These are phyloP conservation scores for Nicator chloris DNA, from an alignment of 2,113 vertebrate species.

Conservation along the genomic window DNA sequence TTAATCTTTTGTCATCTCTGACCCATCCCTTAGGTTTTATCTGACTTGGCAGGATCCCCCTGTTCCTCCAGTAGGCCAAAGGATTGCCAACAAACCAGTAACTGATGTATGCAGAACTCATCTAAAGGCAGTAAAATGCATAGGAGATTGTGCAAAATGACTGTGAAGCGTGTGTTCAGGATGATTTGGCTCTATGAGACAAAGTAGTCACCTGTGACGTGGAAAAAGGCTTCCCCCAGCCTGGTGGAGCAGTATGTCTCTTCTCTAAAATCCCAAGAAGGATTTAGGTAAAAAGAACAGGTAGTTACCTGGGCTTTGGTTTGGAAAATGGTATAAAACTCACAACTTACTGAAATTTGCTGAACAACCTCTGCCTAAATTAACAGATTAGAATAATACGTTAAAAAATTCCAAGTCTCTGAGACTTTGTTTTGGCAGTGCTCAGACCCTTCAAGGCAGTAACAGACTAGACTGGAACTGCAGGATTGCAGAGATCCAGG, in stretches of 20 bases:
- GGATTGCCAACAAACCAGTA: neutral
- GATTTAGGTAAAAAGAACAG: neutral
- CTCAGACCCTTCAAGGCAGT: neutral
- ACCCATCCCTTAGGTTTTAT: neutral
- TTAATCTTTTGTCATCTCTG: neutral
- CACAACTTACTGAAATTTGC: neutral
- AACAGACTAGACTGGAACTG: neutral
- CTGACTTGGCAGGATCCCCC: neutral
- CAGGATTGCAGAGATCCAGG: neutral
- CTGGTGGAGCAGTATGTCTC: neutral
- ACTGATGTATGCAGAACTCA: neutral
- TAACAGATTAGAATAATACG: neutral
- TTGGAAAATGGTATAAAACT: neutral
- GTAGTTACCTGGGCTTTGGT: neutral
- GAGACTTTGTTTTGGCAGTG: neutral
- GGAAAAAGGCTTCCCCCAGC: neutral
- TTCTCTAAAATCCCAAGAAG: neutral
- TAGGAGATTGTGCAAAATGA: neutral
- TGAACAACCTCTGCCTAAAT: neutral
- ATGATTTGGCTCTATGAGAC: neutral
- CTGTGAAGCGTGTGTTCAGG: fast-evolving
- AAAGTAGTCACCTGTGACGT: neutral
- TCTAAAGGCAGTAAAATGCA: neutral
- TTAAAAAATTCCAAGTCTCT: neutral
- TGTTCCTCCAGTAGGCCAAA: neutral